Base-by-base conservation (phyloP, 2,113 vertebrate species). In the Plectropomus leopardus region DNA sequence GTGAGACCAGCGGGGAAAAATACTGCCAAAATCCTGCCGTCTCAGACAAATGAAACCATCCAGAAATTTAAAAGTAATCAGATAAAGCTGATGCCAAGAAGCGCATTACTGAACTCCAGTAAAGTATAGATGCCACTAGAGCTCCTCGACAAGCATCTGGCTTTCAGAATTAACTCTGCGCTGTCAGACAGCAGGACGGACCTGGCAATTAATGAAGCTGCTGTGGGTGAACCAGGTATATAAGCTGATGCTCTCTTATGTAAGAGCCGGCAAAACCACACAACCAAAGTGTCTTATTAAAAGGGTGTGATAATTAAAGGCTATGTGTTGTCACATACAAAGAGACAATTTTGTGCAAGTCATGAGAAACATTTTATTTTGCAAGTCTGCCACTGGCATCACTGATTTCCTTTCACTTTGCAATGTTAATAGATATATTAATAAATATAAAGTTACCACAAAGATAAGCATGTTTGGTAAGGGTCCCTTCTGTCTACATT, bases 91-190 rank as follows among this genome's bases (percentile, higher is more conserved):
- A 61, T 47, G 83, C 63, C 53, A 85, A 85, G 64, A 83, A 40
- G 68, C 14, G 8, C 45, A 80, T 76, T 59, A 82, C 44, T 67
- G 32, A 61, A 30, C 23, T 30, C 17, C 14, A 28, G 45, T 66
- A 3, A 15, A 75, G 53, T 40, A 40, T 8, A 13, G 44, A 53
- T 59, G 34, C 51, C 19, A 61, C 16, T 61, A 40, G 57, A 64
- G 55, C 50, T 48, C 51, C 42, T 72, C 58, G 63, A 79, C 54
- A 65, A 86, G 26, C 74, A 89, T 76, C 78, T 86, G 81, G 78
- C 24, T 64, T 69, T 42, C 51, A 84, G 76, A 66, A 86, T 34
- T 57, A 66, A 82, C n/a, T 21, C 55, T 34, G 50, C 55, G 11
- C 40, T 24, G 28, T 81, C 28, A 28, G 19, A 75, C 34, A 48